Conservation (phyloP, 2,888 invertebrate species). For the Hydrotaea cyrtoneurina region DNA sequence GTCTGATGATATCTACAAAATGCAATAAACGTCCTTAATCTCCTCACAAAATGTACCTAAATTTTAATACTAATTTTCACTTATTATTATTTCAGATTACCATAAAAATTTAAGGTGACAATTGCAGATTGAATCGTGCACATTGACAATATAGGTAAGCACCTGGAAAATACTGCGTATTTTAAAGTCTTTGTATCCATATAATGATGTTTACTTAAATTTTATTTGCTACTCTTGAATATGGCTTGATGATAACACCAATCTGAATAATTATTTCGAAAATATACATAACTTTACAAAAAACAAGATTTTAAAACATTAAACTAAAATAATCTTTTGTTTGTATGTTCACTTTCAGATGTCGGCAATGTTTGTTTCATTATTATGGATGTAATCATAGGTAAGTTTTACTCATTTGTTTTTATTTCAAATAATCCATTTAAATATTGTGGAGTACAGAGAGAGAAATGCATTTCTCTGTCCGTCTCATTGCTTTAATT, state of each 20-base stretch:
- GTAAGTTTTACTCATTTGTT: constrained; percentile 1
- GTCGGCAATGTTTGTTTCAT: background rate
- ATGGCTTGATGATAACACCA: constrained; percentile 68
- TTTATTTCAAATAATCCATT: constrained; percentile 26
- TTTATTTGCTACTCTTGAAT: constrained; percentile 76
- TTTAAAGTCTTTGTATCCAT: constrained; percentile 7
- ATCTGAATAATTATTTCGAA: constrained; percentile 57
- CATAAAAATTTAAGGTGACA: too few relatives aligned
- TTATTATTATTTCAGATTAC: too few relatives aligned
- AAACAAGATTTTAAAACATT: too few relatives aligned
- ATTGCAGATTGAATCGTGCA: background rate
- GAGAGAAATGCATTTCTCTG: background rate
- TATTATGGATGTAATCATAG: too few relatives aligned
- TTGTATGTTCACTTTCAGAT: background rate
- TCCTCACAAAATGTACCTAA: too few relatives aligned
- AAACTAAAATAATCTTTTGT: too few relatives aligned
- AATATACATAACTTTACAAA: too few relatives aligned
- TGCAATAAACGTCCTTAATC: too few relatives aligned
- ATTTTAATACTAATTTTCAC: too few relatives aligned
- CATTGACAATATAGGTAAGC: constrained; percentile 3
- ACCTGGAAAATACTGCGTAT: constrained; percentile 6
- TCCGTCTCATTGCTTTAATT: too few relatives aligned
- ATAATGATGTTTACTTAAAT: constrained; percentile 66
- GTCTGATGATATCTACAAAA: constrained; percentile 35
- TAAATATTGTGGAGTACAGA: background rate